Evolutionary conservation across 2,113 vertebrate genomes (phyloP), one percentile per base, ranked within the genome.

Genomic region (Ailurus styani): DNA sequence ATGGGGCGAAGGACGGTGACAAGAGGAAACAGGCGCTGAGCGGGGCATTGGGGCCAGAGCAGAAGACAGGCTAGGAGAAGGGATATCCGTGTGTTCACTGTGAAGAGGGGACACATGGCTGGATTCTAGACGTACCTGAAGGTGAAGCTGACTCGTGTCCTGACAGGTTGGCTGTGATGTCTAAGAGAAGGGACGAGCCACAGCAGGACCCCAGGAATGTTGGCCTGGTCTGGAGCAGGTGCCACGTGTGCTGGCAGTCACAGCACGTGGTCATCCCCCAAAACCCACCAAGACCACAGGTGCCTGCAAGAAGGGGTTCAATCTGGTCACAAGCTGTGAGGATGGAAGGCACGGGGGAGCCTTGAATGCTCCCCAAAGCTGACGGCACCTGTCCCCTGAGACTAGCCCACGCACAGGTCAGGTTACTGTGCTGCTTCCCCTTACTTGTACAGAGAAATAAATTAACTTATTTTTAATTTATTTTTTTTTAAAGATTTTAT

Each of bases 1-100:
- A 2, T 27, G 9, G 1, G 10, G 10, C 4, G 42, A 60, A 9
- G 20, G 9, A 25, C 1, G 27, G 7, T 20, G 34, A 40, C 37
- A 52, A 50, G 17, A 66, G 37, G 25, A 34, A 54, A 64, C 0
- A 42, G 25, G 14, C 6, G 6, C 25, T 64, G 34, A 85, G 54
- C 27, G 29, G 5, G 64, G 6, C 23, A 0, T 13, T 18, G 13
- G 20, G 27, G 20, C 6, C 40, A 13, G 42, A 37, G 21, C 83
- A 17, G 7, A 25, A 54, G 27, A 68, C 4, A 14, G n/a, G 8
- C 27, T 42, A 73, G 73, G 55, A 89, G 25, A 4, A 18, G 2
- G 9, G 29, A 45, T 5, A 15, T 2, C 2, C 1, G 7, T 8
- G 1, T 37, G 31, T 47, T 91, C 21, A 3, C 45, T 40, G 25